phyloP scores from a whole-genome alignment of 1,140 invertebrate genomes.

The Druon quercuslanigerum region DNA sequence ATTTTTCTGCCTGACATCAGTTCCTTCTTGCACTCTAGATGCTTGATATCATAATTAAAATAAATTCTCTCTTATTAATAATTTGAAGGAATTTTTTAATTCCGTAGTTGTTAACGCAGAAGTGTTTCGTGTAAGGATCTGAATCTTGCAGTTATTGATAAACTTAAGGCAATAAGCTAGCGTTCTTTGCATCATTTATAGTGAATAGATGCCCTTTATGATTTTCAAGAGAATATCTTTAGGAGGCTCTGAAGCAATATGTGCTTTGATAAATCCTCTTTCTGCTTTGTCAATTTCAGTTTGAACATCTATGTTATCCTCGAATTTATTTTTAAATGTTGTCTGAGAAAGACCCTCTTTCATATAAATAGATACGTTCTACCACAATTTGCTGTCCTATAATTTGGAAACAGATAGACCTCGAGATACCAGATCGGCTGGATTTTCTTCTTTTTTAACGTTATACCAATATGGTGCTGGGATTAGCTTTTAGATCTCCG shows the following conservation, averaged over 20 bases:
- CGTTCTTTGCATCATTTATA: too few relatives aligned
- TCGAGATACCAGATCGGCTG: slow-evolving; percentile 55
- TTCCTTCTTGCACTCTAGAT: background rate
- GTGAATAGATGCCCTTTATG: too few relatives aligned
- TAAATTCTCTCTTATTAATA: background rate
- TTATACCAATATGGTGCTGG: slow-evolving; percentile 49
- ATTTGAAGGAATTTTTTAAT: background rate
- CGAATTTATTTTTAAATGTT: background rate
- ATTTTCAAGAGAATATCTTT: too few relatives aligned
- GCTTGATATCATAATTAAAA: too few relatives aligned
- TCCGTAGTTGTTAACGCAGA: background rate
- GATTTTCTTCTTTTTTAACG: slow-evolving; percentile 55
- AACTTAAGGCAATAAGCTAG: too few relatives aligned
- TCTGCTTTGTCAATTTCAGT: background rate
- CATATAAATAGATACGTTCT: background rate
- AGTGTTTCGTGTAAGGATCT: background rate
- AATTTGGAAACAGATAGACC: slow-evolving; percentile 33
- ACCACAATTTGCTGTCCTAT: background rate
- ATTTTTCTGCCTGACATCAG: background rate
- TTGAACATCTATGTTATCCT: background rate
- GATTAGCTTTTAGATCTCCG: slow-evolving; percentile 52
- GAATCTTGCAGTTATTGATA: background rate
- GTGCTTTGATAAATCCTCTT: background rate
- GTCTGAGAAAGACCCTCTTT: background rate
- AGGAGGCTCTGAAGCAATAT: too few relatives aligned